phyloP scores from a whole-genome alignment of 2,797 vertebrate species.

The Salmo trutta region DNA sequence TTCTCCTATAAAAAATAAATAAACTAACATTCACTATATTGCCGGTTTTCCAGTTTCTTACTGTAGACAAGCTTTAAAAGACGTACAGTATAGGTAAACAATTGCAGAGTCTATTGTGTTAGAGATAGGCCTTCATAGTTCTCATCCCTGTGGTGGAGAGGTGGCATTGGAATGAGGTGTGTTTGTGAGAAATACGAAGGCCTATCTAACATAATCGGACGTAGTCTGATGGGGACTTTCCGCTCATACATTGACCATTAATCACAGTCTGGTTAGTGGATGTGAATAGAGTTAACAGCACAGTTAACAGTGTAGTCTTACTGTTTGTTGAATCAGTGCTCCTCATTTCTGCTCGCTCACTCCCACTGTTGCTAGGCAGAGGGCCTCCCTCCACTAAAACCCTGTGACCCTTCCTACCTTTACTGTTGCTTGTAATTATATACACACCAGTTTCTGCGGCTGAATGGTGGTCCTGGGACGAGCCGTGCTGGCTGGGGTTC shows the following conservation, averaged over 20 bases:
- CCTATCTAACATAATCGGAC: no score
- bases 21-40: neutral
- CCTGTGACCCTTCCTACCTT: neutral
- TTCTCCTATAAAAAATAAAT: slow-evolving; percentile 62
- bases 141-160: neutral
- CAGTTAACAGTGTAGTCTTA: neutral
- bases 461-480: slow-evolving; percentile 68
- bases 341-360: neutral
- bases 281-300: neutral
- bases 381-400: neutral
- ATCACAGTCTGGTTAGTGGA: neutral
- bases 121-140: no score
- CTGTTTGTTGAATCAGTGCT: neutral
- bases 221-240: neutral
- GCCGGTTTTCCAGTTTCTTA: neutral
- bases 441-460: slow-evolving; percentile 74
- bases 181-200: no score
- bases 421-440: slow-evolving; percentile 9
- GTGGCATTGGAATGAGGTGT: neutral
- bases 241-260: neutral
- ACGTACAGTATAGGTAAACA: neutral
- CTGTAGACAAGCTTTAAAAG: neutral
- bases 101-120: neutral
- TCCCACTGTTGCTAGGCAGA: neutral
- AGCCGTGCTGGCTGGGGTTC: slow-evolving; percentile 81